Evolutionary conservation across 2,888 invertebrate genomes (phyloP).

Genomic region (Drosophila bunnanda): DNA sequence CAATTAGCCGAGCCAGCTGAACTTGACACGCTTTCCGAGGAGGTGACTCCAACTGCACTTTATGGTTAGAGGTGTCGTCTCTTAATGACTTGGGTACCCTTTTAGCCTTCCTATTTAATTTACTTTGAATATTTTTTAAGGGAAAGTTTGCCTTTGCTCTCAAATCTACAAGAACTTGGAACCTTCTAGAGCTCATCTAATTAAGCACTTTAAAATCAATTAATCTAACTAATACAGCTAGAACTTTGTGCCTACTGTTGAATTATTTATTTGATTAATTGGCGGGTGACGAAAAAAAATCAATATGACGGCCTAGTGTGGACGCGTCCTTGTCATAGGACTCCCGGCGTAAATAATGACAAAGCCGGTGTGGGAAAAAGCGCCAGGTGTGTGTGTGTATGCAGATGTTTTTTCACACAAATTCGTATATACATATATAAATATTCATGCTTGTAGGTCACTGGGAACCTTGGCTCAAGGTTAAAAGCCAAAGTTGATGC

Average conservation of each 20-base stretch:
- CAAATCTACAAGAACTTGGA: not conserved
- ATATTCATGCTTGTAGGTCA: constrained; percentile 19
- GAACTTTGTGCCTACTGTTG: not conserved
- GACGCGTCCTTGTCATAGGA: constrained; percentile 59
- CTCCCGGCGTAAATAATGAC: constrained; percentile 45
- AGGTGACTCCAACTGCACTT: constrained; percentile 12
- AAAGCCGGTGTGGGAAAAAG: constrained; percentile 49
- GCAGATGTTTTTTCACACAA: constrained; percentile 1
- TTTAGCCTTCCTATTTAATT: constrained; percentile 7
- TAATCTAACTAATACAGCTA: not conserved
- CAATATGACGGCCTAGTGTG: constrained; percentile 37
- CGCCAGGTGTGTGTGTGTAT: constrained; percentile 10
- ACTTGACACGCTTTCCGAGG: constrained; percentile 66
- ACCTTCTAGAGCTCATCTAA: not conserved
- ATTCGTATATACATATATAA: not conserved
- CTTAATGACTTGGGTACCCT: constrained; percentile 4
- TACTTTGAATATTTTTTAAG: not conserved
- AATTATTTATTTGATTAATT: constrained; percentile 1
- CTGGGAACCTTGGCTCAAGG: constrained; percentile 35
- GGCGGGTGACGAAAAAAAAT: constrained; percentile 40
- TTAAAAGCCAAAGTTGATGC: constrained; percentile 14
- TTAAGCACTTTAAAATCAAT: not conserved
- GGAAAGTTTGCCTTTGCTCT: too few species aligned
- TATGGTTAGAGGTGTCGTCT: constrained; percentile 22
- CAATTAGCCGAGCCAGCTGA: constrained; percentile 50